These are phyloP conservation scores for Ariolimax columbianus DNA, from an alignment of 2,888 invertebrate genomes.

Conservation along the genomic window DNA sequence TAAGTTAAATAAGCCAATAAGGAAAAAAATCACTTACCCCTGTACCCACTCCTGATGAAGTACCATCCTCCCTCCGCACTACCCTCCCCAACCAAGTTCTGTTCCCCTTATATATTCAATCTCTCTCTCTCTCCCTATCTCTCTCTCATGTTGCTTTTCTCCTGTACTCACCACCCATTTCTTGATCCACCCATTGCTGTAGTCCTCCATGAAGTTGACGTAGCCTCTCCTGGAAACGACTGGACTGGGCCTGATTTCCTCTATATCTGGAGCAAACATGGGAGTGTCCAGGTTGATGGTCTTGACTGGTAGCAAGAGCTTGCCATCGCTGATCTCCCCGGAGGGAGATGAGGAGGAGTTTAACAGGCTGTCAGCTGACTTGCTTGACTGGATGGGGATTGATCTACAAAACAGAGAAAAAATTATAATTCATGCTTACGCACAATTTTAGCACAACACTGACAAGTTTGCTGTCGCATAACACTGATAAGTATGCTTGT, in stretches of 20 bases:
- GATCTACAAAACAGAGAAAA: conserved; percentile 1
- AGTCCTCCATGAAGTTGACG: conserved; percentile 97
- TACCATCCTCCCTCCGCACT: too few relatives aligned
- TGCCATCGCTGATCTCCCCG: conserved; percentile 62
- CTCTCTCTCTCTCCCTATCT: not conserved
- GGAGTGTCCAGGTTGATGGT: conserved; percentile 67
- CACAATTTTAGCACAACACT: too few relatives aligned
- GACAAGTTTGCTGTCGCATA: too few relatives aligned
- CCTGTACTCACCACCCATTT: conserved; percentile 91
- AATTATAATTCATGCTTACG: not conserved
- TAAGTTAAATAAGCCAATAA: too few relatives aligned
- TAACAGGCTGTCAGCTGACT: conserved; percentile 73
- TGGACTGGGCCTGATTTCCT: conserved; percentile 84
- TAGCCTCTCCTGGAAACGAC: conserved; percentile 97
- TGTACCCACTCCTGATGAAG: too few relatives aligned
- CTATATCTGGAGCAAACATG: conserved; percentile 75
- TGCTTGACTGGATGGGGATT: conserved; percentile 65
- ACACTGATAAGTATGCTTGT: too few relatives aligned
- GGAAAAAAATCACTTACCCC: too few relatives aligned
- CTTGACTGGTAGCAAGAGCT: conserved; percentile 71
- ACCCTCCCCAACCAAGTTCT: too few relatives aligned
- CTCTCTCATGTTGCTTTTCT: too few relatives aligned
- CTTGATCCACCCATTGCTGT: conserved; percentile 98
- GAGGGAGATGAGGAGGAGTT: conserved; percentile 56
- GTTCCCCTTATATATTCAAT: too few relatives aligned